phyloP scores from a whole-genome alignment of 2,113 vertebrate genomes.

The Mus pahari region DNA sequence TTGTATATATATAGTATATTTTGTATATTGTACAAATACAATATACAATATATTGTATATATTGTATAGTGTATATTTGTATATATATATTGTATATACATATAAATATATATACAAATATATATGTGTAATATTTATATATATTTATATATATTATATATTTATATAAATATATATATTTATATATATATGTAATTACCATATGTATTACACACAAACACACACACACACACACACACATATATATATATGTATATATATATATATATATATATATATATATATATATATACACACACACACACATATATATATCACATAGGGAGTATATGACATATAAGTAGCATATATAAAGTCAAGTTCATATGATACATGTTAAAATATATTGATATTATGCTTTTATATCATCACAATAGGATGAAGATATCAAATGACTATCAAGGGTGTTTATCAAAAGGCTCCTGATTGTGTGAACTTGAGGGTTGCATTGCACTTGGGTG shows the following conservation, averaged over 20 bases:
- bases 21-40: too few species aligned
- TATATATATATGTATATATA: too few species aligned
- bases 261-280: too few species aligned
- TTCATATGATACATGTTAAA: background rate
- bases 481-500: background rate
- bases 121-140: too few species aligned
- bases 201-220: too few species aligned
- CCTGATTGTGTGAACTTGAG: background rate
- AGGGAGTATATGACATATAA: background rate
- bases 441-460: background rate
- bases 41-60: too few species aligned
- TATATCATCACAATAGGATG: background rate
- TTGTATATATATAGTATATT: too few species aligned
- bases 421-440: background rate
- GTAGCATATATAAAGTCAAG: background rate
- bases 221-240: too few species aligned
- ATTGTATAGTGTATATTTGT: too few species aligned
- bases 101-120: too few species aligned
- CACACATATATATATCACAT: background rate
- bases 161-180: background rate
- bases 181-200: too few species aligned
- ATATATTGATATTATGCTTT: background rate
- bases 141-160: background rate
- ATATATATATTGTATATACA: too few species aligned
- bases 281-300: background rate